Evolutionary conservation across 2,888 invertebrate genomes (phyloP), one percentile per base, ranked within the genome.

Genomic region (Terebella lapidaria): DNA sequence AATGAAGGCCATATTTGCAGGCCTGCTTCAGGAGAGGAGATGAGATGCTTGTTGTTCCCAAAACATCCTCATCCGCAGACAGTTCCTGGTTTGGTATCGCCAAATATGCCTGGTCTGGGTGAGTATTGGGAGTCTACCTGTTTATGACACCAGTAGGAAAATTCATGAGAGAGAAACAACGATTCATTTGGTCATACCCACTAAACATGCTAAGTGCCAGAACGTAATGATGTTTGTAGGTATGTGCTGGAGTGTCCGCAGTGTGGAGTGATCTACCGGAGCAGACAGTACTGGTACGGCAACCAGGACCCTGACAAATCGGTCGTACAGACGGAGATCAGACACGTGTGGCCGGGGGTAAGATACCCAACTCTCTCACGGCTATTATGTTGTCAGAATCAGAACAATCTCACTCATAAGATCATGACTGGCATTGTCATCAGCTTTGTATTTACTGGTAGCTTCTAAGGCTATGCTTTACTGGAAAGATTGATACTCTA

Each of bases 221-320:
- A 15, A 15, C 10, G 35, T 18, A 10, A 35, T 35, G 10, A 18
- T 10, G 28, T 64, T 68, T 66, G 29, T 65, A 83, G 83, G 25
- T 84, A 88, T 72, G 85, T 88, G 1, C 86, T 91, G 61, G 89
- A 89, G 72, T 91, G 91, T 79, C 85, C 86, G 18, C 84, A 86
- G 70, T 90, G 88, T 79, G 88, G 89, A 0, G 86, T 88, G 66
- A 87, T 89, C 63, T 87, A 86, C 74, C 84, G 88, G 49, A 88
- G 88, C 70, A 84, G 90, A 26, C 87, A 90, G 74, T 88, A 87
- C 76, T 91, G 90, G 91, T 90, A 87, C 75, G 90, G 89, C 3
- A 90, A 91, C 73, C 86, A 86, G 69, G 85, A 86, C 63, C 88
- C 89, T 0, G 89, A 88, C 74, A 86, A 87, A 63, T 80, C 83